Percentiles rank a stretch among this genome's conserved stretches.
Conservation (phyloP, 2,113 vertebrate species). For the Callaeas wilsoni region DNA sequence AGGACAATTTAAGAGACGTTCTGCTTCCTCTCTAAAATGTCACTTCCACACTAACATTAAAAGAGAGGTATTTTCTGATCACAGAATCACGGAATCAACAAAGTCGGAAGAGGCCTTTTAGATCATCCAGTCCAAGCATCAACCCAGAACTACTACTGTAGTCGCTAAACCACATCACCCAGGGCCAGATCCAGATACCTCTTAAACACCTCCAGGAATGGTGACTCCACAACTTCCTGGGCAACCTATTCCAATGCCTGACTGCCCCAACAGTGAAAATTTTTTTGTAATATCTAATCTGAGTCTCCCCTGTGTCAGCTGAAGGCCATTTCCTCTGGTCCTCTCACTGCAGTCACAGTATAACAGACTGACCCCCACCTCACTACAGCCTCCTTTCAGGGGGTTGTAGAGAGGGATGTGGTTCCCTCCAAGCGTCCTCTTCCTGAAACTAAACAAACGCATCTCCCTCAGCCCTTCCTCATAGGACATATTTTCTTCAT, state of each 20-base stretch:
- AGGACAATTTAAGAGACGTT: background rate
- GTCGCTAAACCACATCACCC: background rate
- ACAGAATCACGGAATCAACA: background rate
- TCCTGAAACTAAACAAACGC: background rate
- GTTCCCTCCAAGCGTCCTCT: too few relatives aligned
- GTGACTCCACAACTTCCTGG: background rate
- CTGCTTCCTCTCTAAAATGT: background rate
- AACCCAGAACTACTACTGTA: background rate
- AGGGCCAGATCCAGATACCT: background rate
- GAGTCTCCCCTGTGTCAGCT: background rate
- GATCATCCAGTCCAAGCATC: background rate
- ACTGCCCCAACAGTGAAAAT: fast-evolving
- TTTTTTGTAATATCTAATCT: background rate
- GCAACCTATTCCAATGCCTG: background rate
- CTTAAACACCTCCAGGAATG: background rate
- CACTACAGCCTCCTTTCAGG: background rate
- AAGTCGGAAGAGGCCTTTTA: background rate
- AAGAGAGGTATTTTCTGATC: background rate
- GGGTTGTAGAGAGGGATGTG: background rate
- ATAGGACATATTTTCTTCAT: background rate
- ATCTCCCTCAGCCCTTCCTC: background rate
- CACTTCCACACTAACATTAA: fast-evolving
- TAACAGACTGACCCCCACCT: background rate
- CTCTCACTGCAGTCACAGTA: background rate
- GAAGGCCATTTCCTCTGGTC: background rate